Evolutionary conservation across 1,140 invertebrate genomes (phyloP), one percentile per base, ranked within the genome.

Genomic region (Metopolophium dirhodum): DNA sequence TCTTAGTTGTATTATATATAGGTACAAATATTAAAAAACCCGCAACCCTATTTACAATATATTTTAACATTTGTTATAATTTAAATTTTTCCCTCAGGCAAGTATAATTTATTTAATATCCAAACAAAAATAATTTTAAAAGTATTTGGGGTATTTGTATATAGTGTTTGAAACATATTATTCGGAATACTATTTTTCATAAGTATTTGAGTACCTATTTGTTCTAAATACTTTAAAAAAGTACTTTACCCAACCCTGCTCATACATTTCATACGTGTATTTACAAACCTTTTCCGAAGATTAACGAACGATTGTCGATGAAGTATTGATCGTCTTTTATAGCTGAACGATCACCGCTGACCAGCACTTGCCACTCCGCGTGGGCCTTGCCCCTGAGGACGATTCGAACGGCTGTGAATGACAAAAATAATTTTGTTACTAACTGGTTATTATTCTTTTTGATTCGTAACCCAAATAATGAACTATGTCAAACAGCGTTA

Each of bases 301-400:
- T 96, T 47, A 97, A 95, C 85, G 96, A 96, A 94, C 97, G 96
- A 94, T 98, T 97, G 94, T 98, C 97, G 47, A 98, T 96, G 95
- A 98, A 97, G 94, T 97, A 97, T 95, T 98, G 97, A 94, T 98
- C 97, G 95, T 98, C 97, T 95, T 97, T 97, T 1, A 98, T 96
- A 47, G 97, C 97, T 94, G 97, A 95, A 94, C 97, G 95, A 94
- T 98, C 97, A 18, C 97, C 97, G 87, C 97, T 97, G 85, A 97
- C 96, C 93, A 97, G 96, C 92, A 98, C 97, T 95, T 98, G 98
- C 97, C 97, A 98, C 95, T 98, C 97, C 0, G 97, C 97, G 94
- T 98, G 97, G 4, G 97, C 97, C 95, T 97, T 97, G 7, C 97
- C 97, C 90, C 97, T 95, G 54, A 98, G 95, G 30, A 97, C 96